A percentile compares a stretch with the other conserved stretches of the same genome.
Evolutionary conservation across 2,797 vertebrate species (phyloP).

Genomic region (Artibeus lituratus): DNA sequence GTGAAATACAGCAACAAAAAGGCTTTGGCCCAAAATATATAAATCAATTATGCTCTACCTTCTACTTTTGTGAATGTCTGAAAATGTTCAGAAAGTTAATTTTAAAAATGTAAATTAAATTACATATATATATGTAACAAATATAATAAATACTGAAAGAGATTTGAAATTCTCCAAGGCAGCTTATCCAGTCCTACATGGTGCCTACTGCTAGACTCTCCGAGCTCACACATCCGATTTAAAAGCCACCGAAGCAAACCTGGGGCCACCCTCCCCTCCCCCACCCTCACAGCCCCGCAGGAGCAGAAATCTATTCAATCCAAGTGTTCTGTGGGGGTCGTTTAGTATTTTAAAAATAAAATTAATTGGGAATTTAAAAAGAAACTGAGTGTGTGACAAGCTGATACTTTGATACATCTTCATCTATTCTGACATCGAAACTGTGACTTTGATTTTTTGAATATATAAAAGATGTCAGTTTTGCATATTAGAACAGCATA

Average conservation of each 20-base stretch:
- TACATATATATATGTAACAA: too few species aligned
- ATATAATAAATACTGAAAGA: neutral
- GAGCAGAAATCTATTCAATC: neutral
- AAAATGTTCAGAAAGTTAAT: neutral
- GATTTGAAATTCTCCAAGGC: neutral
- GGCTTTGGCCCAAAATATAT: neutral
- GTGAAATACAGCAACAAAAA: neutral
- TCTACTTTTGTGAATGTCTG: neutral
- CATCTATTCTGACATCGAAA: neutral
- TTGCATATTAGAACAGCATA: conserved; percentile 51
- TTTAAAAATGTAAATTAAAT: neutral
- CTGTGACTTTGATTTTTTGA: conserved; percentile 17
- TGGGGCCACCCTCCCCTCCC: too few species aligned
- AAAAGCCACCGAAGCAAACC: neutral
- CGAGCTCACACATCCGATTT: neutral
- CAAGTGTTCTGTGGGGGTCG: neutral
- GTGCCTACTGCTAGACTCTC: neutral
- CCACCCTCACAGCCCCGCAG: accelerated
- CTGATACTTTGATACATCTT: neutral
- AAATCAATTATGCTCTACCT: neutral
- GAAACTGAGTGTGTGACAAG: neutral
- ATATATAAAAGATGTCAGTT: conserved; percentile 30
- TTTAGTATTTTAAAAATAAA: neutral
- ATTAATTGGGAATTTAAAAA: neutral
- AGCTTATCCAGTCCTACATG: neutral